Evolutionary conservation across 2,888 invertebrate genomes (phyloP).

Genomic region (Micropterix aruncella): DNA sequence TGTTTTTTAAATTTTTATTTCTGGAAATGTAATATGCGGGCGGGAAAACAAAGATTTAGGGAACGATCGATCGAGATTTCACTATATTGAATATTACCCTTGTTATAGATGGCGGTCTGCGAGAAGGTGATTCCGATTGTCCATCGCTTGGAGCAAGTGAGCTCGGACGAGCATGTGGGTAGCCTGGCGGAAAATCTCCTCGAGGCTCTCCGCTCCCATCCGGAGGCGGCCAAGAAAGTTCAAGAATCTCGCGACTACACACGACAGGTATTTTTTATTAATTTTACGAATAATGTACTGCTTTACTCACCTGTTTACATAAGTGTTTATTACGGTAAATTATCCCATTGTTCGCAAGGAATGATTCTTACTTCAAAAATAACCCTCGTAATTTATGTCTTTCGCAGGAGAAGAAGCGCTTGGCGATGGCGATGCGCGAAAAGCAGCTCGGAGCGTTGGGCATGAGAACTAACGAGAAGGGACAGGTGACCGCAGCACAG

Average conservation of each 20-base stretch:
- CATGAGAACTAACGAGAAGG: conserved; percentile 93
- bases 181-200: conserved; percentile 93
- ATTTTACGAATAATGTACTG: too few species aligned
- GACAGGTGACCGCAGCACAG: conserved; percentile 89
- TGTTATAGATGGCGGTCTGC: conserved; percentile 64
- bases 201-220: conserved; percentile 68
- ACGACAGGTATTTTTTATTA: too few species aligned
- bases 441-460: conserved; percentile 91
- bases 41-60: too few species aligned
- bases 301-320: too few species aligned
- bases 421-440: conserved; percentile 97
- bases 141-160: conserved; percentile 92
- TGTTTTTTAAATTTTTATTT: too few species aligned
- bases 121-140: conserved; percentile 88
- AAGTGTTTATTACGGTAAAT: too few species aligned
- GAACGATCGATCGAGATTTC: too few species aligned
- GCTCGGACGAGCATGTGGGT: conserved; percentile 93
- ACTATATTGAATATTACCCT: too few species aligned
- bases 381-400: too few species aligned
- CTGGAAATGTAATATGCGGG: too few species aligned
- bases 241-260: conserved; percentile 91
- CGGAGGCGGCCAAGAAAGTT: conserved; percentile 69
- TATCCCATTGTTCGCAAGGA: too few species aligned
- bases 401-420: conserved; percentile 80
- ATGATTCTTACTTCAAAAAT: too few species aligned